phyloP scores from a whole-genome alignment of 2,888 invertebrate species.

The Oxyteleia sp. region DNA sequence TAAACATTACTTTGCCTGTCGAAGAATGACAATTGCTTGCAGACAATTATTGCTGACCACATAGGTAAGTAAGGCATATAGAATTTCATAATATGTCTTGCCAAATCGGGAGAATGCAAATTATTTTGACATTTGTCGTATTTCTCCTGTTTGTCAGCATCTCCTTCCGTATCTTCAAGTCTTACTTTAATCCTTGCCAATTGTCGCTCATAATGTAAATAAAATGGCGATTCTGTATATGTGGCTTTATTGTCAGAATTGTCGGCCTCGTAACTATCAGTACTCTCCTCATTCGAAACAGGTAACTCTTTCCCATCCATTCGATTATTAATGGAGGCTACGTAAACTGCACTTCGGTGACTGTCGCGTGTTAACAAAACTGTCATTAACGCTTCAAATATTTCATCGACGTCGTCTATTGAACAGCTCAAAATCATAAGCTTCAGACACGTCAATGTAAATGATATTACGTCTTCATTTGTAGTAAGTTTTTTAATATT shows the following conservation, averaged over 20 bases:
- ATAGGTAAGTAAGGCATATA: constrained; percentile 15
- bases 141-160: background rate
- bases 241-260: background rate
- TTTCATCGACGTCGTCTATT: background rate
- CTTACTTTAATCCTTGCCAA: background rate
- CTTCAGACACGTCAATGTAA: background rate
- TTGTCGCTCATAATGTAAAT: background rate
- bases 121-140: background rate
- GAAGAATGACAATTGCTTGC: background rate
- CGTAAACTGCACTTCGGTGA: background rate
- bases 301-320: background rate
- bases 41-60: constrained; percentile 5
- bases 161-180: background rate
- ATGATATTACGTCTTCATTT: background rate
- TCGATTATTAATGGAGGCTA: background rate
- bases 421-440: constrained; percentile 1
- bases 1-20: constrained; percentile 27
- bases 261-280: too few species aligned
- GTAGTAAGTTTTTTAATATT: background rate
- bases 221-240: constrained; percentile 23
- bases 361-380: background rate
- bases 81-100: too few species aligned
- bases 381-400: constrained; percentile 13
- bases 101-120: background rate
- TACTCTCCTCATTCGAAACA: too few species aligned